These are phyloP conservation scores for Xestia rhomboidea DNA, from an alignment of 2,888 invertebrate genomes.

Conservation along the genomic window DNA sequence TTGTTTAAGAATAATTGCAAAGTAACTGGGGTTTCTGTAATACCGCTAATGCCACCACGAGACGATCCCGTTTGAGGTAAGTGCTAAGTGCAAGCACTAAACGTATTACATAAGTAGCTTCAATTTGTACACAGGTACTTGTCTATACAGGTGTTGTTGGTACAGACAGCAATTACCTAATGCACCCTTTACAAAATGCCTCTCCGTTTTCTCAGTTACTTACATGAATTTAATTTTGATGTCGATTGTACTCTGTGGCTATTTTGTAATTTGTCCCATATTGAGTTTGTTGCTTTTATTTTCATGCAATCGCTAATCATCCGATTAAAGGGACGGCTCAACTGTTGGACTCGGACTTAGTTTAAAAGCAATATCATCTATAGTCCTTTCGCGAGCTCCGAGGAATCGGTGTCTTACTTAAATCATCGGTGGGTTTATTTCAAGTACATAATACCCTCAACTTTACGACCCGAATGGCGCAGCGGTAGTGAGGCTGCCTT, in stretches of 20 bases:
- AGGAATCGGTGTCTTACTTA: no score
- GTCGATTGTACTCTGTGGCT: not conserved
- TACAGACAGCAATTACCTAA: not conserved
- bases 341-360: not conserved
- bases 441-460: no score
- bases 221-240: not conserved
- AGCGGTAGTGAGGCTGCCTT: no score
- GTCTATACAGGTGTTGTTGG: not conserved
- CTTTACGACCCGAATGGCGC: no score
- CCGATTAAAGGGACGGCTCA: not conserved
- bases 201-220: not conserved
- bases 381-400: no score
- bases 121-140: conserved; percentile 6
- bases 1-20: not conserved
- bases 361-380: no score
- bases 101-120: conserved; percentile 12
- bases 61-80: conserved; percentile 11
- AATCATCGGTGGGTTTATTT: no score
- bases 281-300: not conserved
- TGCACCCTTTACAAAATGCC: not conserved
- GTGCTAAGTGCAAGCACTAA: conserved; percentile 36
- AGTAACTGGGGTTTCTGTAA: not conserved
- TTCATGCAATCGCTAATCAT: not conserved
- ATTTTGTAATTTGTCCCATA: not conserved
- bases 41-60: conserved; percentile 15